These are phyloP conservation scores for Lagorchestes hirsutus DNA, from an alignment of 2,797 vertebrate species.

Conservation along the genomic window DNA sequence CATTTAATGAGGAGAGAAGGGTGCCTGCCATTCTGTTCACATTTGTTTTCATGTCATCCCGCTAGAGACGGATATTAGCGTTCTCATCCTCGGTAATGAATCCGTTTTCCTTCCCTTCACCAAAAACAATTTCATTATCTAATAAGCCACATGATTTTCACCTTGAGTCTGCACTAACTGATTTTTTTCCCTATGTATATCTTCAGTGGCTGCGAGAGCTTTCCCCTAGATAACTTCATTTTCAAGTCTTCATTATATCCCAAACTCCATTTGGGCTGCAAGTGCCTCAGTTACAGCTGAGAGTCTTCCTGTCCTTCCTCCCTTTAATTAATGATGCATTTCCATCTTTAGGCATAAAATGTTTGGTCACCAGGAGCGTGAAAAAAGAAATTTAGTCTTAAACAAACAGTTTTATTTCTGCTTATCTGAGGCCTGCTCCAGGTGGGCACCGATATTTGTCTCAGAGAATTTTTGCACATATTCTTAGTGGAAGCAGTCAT, in stretches of 20 bases:
- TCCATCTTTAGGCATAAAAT: conserved; percentile 64
- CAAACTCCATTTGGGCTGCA: conserved; percentile 47
- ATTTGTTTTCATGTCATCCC: conserved; percentile 50
- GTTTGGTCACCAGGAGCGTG: conserved; percentile 45
- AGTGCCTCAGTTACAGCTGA: conserved; percentile 44
- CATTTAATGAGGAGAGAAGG: conserved; percentile 1
- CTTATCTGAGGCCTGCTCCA: conserved; percentile 40
- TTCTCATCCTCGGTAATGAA: conserved; percentile 64
- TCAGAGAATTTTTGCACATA: conserved; percentile 52
- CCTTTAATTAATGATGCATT: conserved; percentile 66
- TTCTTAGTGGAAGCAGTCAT: conserved; percentile 63
- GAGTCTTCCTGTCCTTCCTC: conserved; percentile 46
- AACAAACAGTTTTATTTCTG: conserved; percentile 16
- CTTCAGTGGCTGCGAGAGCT: conserved; percentile 56
- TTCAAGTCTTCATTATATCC: conserved; percentile 64
- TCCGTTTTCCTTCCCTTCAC: conserved; percentile 74
- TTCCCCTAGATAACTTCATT: conserved; percentile 70
- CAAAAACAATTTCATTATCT: conserved; percentile 74
- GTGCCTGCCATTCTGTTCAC: conserved; percentile 30
- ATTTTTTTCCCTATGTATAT: conserved; percentile 75
- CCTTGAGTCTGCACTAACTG: conserved; percentile 79
- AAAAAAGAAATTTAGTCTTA: conserved; percentile 51
- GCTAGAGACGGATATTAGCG: conserved; percentile 64
- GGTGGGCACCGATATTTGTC: conserved; percentile 52
- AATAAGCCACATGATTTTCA: conserved; percentile 74